Evolutionary conservation across 2,113 vertebrate genomes (phyloP), one percentile per base, ranked within the genome.

Genomic region (Orcinus orca): DNA sequence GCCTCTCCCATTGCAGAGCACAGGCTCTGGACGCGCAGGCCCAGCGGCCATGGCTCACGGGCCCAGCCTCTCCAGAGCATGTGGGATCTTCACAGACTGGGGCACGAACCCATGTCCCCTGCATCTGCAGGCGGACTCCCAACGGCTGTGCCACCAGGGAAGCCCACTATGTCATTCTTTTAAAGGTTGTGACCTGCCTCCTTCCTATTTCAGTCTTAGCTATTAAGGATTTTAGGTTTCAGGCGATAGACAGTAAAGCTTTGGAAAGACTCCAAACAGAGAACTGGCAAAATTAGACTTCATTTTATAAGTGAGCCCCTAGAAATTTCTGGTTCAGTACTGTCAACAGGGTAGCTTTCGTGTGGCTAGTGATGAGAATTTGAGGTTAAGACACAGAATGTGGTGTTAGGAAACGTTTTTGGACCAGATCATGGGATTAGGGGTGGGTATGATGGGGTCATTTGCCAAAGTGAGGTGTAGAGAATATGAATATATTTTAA

Each of bases 51-150:
- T 50, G 12, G 12, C 3, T 50, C 47, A 50, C 12, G 47, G 47
- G 47, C 12, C 47, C 47, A 13, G 47, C 47, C 0, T 0, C 12
- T 50, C 12, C 0, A 0, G 2, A 3, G 12, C 47, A 50, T 13
- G 47, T 50, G 47, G 47, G 47, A 13, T 50, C 12, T 13, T 50
- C 47, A 12, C 12, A 3, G 47, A 50, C 47, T 3, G 47, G 47
- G 47, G 12, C 12, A 50, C 12, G 12, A 50, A 3, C 47, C 47
- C 47, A 3, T 50, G 47, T 50, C 11, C 47, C 47, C 47, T 50
- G 47, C 12, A 50, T 13, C 12, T 3, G 12, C 47, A 13, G 12
- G 47, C 2, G 3, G 47, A 13, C 47, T 50, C 47, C 13, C 47
- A 50, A 50, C 12, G 0, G 3, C 3, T 50, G 47, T 1, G 12